Evolutionary conservation across 2,888 invertebrate species (phyloP).

Genomic region (Cryptus armator): DNA sequence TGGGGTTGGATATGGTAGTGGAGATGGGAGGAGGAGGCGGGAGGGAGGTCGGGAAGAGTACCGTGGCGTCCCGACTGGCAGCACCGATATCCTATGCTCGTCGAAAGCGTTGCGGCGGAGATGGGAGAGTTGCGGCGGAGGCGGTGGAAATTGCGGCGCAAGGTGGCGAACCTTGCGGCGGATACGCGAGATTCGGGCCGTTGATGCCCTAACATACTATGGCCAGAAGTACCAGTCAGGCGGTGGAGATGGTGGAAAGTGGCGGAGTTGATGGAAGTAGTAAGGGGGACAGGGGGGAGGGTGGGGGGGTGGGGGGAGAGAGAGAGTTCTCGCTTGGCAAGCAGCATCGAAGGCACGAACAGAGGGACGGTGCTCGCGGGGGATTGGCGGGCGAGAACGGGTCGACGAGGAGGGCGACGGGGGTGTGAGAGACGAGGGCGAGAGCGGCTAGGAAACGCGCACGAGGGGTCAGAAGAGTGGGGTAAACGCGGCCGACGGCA

Average conservation of each 20-base stretch:
- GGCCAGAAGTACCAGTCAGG: slow-evolving; percentile 3
- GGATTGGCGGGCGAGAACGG: slow-evolving; percentile 66
- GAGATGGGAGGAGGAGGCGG: slow-evolving; percentile 56
- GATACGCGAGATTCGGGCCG: not conserved
- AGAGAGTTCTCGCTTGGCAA: slow-evolving; percentile 72
- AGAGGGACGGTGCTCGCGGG: slow-evolving; percentile 64
- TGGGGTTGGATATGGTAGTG: slow-evolving; percentile 38
- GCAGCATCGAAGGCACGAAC: slow-evolving; percentile 63
- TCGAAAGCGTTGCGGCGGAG: slow-evolving; percentile 64
- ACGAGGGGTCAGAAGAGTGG: slow-evolving; percentile 71
- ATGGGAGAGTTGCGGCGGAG: slow-evolving; percentile 49
- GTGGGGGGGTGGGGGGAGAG: slow-evolving; percentile 45
- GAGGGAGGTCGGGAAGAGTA: slow-evolving; percentile 58
- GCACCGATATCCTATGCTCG: slow-evolving; percentile 62
- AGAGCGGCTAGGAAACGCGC: slow-evolving; percentile 70
- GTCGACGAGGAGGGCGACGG: slow-evolving; percentile 48
- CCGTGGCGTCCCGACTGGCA: slow-evolving; percentile 67
- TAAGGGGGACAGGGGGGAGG: slow-evolving; percentile 34
- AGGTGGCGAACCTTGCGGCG: slow-evolving; percentile 60
- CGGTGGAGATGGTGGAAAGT: slow-evolving; percentile 69
- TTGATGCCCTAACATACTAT: slow-evolving; percentile 9
- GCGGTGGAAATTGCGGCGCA: slow-evolving; percentile 68
- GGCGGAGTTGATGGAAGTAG: slow-evolving; percentile 69
- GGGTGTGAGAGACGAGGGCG: slow-evolving; percentile 63
- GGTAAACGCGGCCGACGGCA: slow-evolving; percentile 62